Percentiles rank a stretch among this genome's conserved stretches.
Conservation (phyloP, 2,797 vertebrate species). For the Sebastes taczanowskii region DNA sequence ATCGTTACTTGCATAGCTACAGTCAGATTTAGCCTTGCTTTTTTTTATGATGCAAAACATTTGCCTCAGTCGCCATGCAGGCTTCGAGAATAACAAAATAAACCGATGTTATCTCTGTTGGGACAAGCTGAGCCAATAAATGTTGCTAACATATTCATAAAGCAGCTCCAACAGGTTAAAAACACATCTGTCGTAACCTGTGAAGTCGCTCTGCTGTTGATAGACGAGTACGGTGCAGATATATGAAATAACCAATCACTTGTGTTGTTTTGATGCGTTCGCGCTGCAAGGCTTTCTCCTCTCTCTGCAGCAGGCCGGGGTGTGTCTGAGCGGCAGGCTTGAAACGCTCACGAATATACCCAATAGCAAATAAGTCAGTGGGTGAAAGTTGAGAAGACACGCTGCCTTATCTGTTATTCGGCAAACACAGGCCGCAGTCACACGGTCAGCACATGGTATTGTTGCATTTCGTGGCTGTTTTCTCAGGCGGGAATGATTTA, state of each 20-base stretch:
- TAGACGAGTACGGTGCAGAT: neutral
- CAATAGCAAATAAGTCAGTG: slow-evolving; percentile 40
- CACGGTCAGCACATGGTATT: slow-evolving; percentile 15
- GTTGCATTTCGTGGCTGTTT: slow-evolving; percentile 9
- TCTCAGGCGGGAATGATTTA: neutral
- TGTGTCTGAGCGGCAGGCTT: slow-evolving; percentile 4
- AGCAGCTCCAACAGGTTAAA: neutral
- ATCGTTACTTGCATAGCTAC: neutral
- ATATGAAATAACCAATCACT: neutral
- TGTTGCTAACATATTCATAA: neutral
- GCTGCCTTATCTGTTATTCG: slow-evolving; percentile 39
- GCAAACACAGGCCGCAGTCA: slow-evolving; percentile 35
- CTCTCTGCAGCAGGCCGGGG: neutral
- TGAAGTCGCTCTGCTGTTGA: neutral
- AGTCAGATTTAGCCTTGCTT: neutral
- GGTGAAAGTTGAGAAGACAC: slow-evolving; percentile 55
- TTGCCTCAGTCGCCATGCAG: neutral
- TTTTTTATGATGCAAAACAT: neutral
- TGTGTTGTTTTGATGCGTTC: neutral
- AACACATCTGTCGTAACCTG: neutral
- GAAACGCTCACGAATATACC: neutral
- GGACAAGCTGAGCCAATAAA: neutral
- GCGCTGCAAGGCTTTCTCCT: neutral
- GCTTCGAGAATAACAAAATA: neutral
- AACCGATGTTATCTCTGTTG: neutral